Base-by-base conservation (phyloP, 2,113 vertebrate genomes). In the Hyla sarda region DNA sequence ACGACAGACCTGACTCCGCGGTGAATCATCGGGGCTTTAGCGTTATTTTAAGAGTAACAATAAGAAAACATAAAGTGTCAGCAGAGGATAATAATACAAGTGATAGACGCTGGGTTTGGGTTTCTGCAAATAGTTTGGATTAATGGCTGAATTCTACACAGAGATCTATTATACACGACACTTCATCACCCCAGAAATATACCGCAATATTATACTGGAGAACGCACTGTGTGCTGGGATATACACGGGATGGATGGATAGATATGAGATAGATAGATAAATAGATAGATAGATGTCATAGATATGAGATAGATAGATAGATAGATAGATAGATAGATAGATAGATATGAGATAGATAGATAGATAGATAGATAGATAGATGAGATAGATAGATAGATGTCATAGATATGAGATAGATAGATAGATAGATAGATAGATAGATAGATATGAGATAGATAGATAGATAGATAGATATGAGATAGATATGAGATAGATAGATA, bases 41-140 rank as follows among this genome's bases (percentile, higher is more conserved):
- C 30, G 50, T 45, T 80, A 85, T 85, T 85, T 85, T 67, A 13
- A 19, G 76, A 52, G 25, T 48, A 71, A 85, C n/a, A 81, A 86
- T 58, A 86, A 80, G 76, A 86, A 80, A 28, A 34, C 62, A 60
- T 86, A 86, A 54, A 86, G 81, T 86, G 81, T 34, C n/a, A 41
- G 28, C 3, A 60, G 28, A 17, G 23, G 3, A 82, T 67, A 82
- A 82, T 67, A 62, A 82, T 67, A 82, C 60, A 48, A 82, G 48
- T 17, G 17, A 28, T 8, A n/a, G 65, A 1, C 65, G 0, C 60
- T 10, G n/a, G n/a, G 21, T 45, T 54, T 30, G 78, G 74, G 16
- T 56, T 34, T 56, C 75, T 13, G 6, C 28, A 37, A 78, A 56
- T 56, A 56, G 75, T 78, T 34, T 11, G 75, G 30, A 56, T 56